These are phyloP conservation scores for pig (Sus scrofa) DNA, from an alignment of 2,113 vertebrate genomes.

Conservation along the genomic window DNA sequence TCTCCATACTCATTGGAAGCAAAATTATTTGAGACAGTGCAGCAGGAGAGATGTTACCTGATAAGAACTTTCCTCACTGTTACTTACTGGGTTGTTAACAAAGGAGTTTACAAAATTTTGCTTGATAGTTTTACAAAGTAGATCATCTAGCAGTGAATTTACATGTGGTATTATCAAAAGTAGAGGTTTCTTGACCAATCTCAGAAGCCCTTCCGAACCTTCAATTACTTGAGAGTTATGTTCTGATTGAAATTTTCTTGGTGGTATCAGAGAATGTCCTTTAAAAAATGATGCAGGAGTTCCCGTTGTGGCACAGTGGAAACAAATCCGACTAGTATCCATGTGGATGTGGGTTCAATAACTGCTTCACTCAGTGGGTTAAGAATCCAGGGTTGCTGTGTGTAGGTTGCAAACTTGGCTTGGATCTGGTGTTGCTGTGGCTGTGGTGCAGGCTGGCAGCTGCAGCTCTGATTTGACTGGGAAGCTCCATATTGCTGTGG, in stretches of 20 bases:
- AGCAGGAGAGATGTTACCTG: neutral
- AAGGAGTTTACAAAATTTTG: conserved; percentile 27
- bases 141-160: neutral
- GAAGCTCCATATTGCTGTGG: too few species aligned
- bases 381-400: too few species aligned
- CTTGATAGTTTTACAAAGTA: neutral
- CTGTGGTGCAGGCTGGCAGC: too few species aligned
- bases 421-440: too few species aligned
- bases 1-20: neutral
- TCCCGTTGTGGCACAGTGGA: too few species aligned
- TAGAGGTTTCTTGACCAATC: neutral
- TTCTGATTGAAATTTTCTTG: conserved; percentile 48
- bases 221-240: conserved; percentile 16
- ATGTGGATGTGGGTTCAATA: too few species aligned
- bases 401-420: too few species aligned
- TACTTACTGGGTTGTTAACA: neutral
- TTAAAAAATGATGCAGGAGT: conserved; percentile 4
- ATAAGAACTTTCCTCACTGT: conserved; percentile 13
- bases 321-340: too few species aligned
- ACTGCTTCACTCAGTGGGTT: too few species aligned
- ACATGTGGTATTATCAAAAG: neutral
- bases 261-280: conserved; percentile 49
- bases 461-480: too few species aligned
- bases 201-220: neutral
- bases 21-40: neutral